Base-by-base conservation (phyloP, 2,797 vertebrate genomes). In the Pogonophryne albipinna region DNA sequence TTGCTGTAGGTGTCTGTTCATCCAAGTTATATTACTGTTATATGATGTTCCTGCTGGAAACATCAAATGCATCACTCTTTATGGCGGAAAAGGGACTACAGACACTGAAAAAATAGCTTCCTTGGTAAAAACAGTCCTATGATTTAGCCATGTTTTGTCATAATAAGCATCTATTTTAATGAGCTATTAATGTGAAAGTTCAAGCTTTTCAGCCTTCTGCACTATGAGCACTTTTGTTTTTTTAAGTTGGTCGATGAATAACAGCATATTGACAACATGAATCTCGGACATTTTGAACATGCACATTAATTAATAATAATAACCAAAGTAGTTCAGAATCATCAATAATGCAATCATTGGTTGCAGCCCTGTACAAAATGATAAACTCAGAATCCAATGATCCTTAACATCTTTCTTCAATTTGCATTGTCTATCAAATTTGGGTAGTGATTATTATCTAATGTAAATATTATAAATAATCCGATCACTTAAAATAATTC, bases 1-100 rank as follows among this genome's bases (percentile, higher is more conserved):
- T 72, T 64, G 61, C 73, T 66, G 52, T 65, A 44, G 57, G 64
- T 14, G 12, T 76, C 38, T 69, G 45, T 68, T 71, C 58, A 53
- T 70, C 34, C 27, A 58, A 63, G 44, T 23, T 66, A 68, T 0
- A 45, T 65, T 38, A 56, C 19, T 45, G 71, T 20, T 41, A n/a
- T 46, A 49, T 42, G 38, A 46, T 19, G 61, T 73, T 41, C 14
- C 62, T 59, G 42, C 50, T 49, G 57, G 45, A 73, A 52, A 61
- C 53, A 16, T 17, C 42, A 56, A 71, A 67, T 10, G 20, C 49
- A 41, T 66, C 42, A 11, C 17, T 71, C 2, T 46, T 6, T 50
- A 49, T 45, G 49, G 19, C 60, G 23, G 5, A 4, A 15, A 58
- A 69, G 4, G 10, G 56, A 9, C 49, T 2, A 12, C 46, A 58